Evolutionary conservation across 2,797 vertebrate species (phyloP).

Genomic region (Brotula barbata): DNA sequence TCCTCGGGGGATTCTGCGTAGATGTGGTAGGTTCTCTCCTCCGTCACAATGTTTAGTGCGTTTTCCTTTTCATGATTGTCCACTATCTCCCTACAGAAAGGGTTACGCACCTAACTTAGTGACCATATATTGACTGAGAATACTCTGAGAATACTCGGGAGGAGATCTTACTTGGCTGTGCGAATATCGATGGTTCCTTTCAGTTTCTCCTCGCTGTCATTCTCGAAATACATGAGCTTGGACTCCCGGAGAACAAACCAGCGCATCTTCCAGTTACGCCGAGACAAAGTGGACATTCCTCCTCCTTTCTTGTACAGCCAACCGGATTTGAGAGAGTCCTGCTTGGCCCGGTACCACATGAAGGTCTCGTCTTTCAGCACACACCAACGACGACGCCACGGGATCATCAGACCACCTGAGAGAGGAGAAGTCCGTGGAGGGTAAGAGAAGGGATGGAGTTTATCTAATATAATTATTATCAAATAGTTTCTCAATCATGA

Average conservation of each 20-base stretch:
- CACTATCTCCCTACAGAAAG: slow-evolving; percentile 84
- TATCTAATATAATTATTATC: no score
- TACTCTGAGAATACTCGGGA: neutral
- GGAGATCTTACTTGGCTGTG: slow-evolving; percentile 81
- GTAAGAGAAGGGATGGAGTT: no score
- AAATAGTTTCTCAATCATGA: no score
- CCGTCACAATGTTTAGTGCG: slow-evolving; percentile 89
- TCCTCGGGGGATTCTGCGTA: slow-evolving; percentile 93
- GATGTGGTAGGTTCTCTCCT: slow-evolving; percentile 90
- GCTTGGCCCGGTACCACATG: slow-evolving; percentile 95
- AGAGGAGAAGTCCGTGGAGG: neutral
- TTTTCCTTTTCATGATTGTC: slow-evolving; percentile 96
- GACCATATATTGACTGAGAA: neutral
- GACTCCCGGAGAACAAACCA: slow-evolving; percentile 91
- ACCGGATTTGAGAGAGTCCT: slow-evolving; percentile 89
- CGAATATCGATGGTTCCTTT: slow-evolving; percentile 89
- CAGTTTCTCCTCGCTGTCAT: slow-evolving; percentile 89
- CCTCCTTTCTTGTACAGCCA: slow-evolving; percentile 95
- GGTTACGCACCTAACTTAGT: neutral
- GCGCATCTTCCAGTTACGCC: slow-evolving; percentile 94
- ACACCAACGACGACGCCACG: slow-evolving; percentile 91
- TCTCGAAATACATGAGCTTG: slow-evolving; percentile 92
- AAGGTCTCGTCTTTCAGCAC: slow-evolving; percentile 93
- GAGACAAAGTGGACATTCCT: slow-evolving; percentile 88
- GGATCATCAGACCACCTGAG: slow-evolving; percentile 90